Base-by-base conservation (phyloP, 1,140 invertebrate genomes). In the Pinna nobilis region DNA sequence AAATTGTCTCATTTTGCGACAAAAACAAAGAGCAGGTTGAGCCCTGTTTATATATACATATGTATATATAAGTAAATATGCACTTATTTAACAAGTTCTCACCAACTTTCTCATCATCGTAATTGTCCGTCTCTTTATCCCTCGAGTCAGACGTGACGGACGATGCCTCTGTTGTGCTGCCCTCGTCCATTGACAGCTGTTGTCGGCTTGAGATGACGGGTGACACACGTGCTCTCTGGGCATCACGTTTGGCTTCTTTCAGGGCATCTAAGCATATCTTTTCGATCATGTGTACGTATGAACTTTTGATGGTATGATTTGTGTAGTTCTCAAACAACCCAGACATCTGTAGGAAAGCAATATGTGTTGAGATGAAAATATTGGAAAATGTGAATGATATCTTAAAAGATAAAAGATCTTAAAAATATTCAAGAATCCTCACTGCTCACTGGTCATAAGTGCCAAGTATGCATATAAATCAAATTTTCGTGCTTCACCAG, bases 281-380 rank as follows among this genome's bases (percentile, higher is more conserved):
- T 30, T 86, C 82, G 11, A 86, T 80, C 3, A 83, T 61, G 7
- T 82, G 84, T 64, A 86, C 81, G 72, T 83, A 86, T 0, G 82
- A 77, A 32, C 81, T 74, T 30, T 80, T 81, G 13, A 86, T 86
- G 13, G 84, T 80, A 69, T 83, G 80, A 70, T 82, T 86, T 47
- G 84, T 84, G 55, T 83, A 86, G 70, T 78, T 86, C 57, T 86
- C 84, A 39, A 70, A 78, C 25, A 86, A 57, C n/a, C 82, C 82
- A 25, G 80, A 78, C 70, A 74, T 70, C 18, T 59, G 55, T 33
- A 9, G 32, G 5, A 25, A 75, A 55, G 15, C 66, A 78, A n/a
- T 28, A 3, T 13, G 18, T 41, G 5, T 64, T 0, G 6, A 11
- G 11, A 11, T 25, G 11, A 15, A 55, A 13, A 55, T 13, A 15